Evolutionary conservation across 2,797 vertebrate species (phyloP).

Genomic region (Potorous gilbertii): DNA sequence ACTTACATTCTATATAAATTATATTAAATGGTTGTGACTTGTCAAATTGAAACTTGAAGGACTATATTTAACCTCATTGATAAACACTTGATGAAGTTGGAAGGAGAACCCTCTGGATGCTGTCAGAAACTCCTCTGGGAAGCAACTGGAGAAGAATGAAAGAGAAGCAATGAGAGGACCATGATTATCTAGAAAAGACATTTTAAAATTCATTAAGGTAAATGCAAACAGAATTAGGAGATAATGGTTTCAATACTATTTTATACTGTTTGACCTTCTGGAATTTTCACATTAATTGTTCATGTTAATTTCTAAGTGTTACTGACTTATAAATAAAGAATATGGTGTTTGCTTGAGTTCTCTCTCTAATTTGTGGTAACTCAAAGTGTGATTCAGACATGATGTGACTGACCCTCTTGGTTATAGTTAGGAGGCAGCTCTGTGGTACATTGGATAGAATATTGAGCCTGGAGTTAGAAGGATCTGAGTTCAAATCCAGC

Average conservation of each 20-base stretch:
- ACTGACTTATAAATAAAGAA: background rate
- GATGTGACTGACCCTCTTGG: background rate
- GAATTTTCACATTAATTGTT: background rate
- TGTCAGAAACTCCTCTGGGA: constrained; percentile 27
- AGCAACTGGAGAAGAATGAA: constrained; percentile 32
- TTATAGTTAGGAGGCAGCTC: background rate
- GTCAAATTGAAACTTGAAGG: background rate
- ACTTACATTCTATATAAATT: background rate
- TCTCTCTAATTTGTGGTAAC: background rate
- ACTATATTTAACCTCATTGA: constrained; percentile 5
- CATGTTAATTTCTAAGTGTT: background rate
- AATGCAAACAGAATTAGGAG: background rate
- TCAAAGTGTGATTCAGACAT: background rate
- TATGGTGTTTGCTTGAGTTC: background rate
- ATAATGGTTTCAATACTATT: background rate
- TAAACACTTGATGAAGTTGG: background rate
- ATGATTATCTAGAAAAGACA: background rate
- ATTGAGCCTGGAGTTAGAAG: background rate
- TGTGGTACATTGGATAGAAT: background rate
- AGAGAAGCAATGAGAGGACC: background rate
- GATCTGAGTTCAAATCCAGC: background rate
- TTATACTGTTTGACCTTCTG: background rate
- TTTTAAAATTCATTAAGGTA: background rate
- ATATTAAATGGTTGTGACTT: background rate
- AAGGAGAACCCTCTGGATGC: constrained; percentile 33